phyloP scores from a whole-genome alignment of 1,140 invertebrate species.

The Daktulosphaira vitifoliae region DNA sequence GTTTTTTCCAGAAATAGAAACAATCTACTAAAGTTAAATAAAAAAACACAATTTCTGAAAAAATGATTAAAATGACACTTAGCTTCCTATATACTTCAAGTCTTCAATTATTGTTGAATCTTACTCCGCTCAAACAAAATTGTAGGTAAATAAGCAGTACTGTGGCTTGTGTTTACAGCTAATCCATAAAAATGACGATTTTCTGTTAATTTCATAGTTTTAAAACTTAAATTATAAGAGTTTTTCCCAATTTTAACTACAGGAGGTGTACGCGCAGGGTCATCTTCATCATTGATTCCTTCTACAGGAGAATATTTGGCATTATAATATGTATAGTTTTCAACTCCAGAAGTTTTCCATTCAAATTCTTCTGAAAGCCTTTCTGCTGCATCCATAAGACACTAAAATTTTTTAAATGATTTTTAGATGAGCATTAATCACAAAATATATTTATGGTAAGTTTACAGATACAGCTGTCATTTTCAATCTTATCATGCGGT shows the following conservation, averaged over 20 bases:
- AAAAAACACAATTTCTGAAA: too few relatives aligned
- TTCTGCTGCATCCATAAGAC: conserved; percentile 28
- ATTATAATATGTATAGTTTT: conserved; percentile 23
- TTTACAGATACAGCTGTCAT: conserved; percentile 18
- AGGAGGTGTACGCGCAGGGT: neutral
- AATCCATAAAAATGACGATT: conserved; percentile 79
- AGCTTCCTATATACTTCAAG: too few relatives aligned
- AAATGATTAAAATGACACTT: too few relatives aligned
- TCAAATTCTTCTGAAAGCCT: conserved; percentile 20
- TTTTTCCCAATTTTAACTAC: conserved; percentile 12
- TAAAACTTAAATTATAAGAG: neutral
- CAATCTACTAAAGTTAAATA: neutral
- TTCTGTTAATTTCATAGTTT: conserved; percentile 51
- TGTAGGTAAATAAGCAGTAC: conserved; percentile 87
- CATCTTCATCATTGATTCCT: neutral
- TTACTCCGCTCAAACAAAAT: conserved; percentile 82
- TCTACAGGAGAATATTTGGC: conserved; percentile 21
- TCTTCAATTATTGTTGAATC: too few relatives aligned
- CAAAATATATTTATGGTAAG: neutral
- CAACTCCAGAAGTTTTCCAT: conserved; percentile 1
- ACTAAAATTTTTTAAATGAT: neutral
- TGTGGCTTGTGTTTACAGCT: conserved; percentile 68
- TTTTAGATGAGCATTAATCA: neutral
- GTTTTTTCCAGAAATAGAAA: neutral
- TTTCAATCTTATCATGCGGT: conserved; percentile 17